Conservation (phyloP, 2,113 vertebrate genomes). For the Oryzias curvinotus region DNA sequence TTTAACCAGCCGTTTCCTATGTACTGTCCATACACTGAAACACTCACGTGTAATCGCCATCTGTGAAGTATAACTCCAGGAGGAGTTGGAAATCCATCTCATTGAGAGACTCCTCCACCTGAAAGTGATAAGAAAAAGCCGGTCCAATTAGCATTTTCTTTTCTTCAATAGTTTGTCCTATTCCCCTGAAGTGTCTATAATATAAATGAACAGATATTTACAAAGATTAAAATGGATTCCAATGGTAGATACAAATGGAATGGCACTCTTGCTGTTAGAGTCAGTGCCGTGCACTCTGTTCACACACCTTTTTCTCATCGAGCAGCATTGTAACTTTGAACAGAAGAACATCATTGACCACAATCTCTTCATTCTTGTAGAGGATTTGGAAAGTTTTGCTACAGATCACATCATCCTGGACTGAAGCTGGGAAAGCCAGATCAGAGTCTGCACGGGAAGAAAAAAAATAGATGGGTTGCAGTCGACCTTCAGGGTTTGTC, state of each 20-base stretch:
- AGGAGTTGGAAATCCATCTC: slow-evolving; percentile 94
- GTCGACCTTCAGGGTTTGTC: too few relatives aligned
- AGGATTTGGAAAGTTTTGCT: slow-evolving; percentile 99
- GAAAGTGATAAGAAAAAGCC: slow-evolving; percentile 35
- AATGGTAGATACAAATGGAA: neutral
- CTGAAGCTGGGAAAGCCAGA: slow-evolving; percentile 91
- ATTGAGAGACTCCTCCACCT: slow-evolving; percentile 96
- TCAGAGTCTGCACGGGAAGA: slow-evolving; percentile 79
- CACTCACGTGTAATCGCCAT: slow-evolving; percentile 97
- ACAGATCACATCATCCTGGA: slow-evolving; percentile 90
- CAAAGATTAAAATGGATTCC: slow-evolving; percentile 2
- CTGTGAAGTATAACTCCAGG: slow-evolving; percentile 95
- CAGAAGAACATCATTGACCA: slow-evolving; percentile 93
- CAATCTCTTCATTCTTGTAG: slow-evolving; percentile 97
- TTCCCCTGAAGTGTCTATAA: neutral
- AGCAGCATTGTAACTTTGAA: slow-evolving; percentile 98
- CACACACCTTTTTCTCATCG: slow-evolving; percentile 91
- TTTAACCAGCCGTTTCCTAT: slow-evolving; percentile 9
- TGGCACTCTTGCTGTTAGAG: slow-evolving; percentile 8
- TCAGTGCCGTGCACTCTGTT: neutral
- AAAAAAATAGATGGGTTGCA: neutral
- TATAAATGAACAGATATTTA: neutral
- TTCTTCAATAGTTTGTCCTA: neutral
- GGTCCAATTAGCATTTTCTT: neutral
- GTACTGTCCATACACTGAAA: slow-evolving; percentile 20